Conservation (phyloP, 2,113 vertebrate species). For the Ictidomys tridecemlineatus region DNA sequence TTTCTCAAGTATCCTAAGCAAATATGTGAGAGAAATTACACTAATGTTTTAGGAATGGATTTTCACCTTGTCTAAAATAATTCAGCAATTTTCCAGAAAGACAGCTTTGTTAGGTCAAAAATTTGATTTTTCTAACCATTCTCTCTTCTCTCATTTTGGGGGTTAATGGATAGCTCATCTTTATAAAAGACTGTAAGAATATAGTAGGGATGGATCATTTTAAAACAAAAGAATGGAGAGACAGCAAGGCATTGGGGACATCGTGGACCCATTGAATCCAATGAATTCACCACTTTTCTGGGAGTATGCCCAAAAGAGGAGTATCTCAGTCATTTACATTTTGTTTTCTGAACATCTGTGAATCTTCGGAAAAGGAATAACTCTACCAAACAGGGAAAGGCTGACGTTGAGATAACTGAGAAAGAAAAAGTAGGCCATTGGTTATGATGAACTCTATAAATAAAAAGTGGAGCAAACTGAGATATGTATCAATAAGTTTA, state of each 20-base stretch:
- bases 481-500: neutral
- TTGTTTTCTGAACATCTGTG: neutral
- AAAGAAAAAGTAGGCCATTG: neutral
- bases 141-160: neutral
- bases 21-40: conserved; percentile 3
- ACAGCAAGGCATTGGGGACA: neutral
- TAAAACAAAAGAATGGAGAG: conserved; percentile 13
- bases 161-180: conserved; percentile 40
- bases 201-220: neutral
- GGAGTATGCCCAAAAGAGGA: neutral
- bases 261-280: neutral
- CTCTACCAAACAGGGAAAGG: neutral
- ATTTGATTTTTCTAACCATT: conserved; percentile 2
- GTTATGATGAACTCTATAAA: neutral
- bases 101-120: conserved; percentile 41
- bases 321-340: neutral
- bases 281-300: neutral
- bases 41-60: neutral
- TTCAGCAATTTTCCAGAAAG: conserved; percentile 41
- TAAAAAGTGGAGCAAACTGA: neutral
- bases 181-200: neutral
- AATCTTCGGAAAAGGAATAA: neutral
- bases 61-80: conserved; percentile 30
- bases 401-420: neutral
- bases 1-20: conserved; percentile 3